Conservation (phyloP, 2,888 invertebrate genomes). For the Stegophylla sp. region DNA sequence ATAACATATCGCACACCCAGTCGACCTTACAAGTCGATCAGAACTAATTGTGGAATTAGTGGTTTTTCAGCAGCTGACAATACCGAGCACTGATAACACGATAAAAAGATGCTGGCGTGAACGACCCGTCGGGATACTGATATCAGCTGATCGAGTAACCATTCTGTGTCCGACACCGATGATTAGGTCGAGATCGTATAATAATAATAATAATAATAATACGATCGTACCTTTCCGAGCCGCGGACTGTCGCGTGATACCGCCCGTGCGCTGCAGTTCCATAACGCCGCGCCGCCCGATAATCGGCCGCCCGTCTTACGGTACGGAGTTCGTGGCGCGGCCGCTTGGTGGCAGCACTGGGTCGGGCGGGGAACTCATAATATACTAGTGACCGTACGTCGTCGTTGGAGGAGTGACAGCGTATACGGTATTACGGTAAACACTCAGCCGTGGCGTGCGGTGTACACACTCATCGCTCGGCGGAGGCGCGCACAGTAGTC, state of each 20-base stretch:
- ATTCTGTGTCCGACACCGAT: no score
- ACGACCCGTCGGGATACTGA: background rate
- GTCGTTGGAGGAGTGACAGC: background rate
- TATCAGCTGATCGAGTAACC: no score
- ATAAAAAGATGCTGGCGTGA: no score
- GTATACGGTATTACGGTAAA: background rate
- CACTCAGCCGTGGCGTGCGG: background rate
- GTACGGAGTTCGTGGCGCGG: background rate
- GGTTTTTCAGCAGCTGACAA: no score
- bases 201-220: no score
- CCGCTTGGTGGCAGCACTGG: constrained; percentile 28
- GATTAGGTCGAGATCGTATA: no score
- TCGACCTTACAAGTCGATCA: no score
- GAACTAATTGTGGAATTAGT: no score
- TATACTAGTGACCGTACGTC: background rate
- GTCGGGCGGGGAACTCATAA: constrained; percentile 8
- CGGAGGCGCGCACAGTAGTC: background rate
- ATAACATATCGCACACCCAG: no score
- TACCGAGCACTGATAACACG: no score
- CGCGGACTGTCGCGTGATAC: background rate
- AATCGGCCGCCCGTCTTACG: background rate
- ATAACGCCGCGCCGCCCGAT: background rate
- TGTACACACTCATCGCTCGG: background rate
- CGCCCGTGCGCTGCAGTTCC: background rate
- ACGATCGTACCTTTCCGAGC: background rate